Evolutionary conservation across 2,113 vertebrate species (phyloP).

Genomic region (Pygoscelis adeliae): DNA sequence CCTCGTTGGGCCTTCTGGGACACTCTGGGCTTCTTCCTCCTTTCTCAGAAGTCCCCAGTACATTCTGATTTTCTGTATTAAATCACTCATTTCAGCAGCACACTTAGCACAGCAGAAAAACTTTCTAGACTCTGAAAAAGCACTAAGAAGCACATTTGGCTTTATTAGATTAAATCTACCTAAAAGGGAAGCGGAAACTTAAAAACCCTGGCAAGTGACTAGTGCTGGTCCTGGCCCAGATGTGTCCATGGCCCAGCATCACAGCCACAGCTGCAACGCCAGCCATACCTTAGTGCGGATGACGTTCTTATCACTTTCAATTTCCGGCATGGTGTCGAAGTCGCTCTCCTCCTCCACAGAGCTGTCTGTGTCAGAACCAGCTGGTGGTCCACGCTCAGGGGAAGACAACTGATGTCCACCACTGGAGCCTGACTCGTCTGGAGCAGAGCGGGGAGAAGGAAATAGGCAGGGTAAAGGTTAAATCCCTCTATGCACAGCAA

Average conservation of each 20-base stretch:
- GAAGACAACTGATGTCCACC: slow-evolving; percentile 56
- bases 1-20: background rate
- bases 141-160: background rate
- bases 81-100: background rate
- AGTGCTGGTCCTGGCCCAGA: too few species aligned
- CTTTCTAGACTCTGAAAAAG: background rate
- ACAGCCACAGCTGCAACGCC: fast-evolving
- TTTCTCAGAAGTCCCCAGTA: background rate
- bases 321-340: slow-evolving; percentile 82
- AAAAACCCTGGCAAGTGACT: background rate
- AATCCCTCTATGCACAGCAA: background rate
- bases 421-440: slow-evolving; percentile 77
- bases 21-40: background rate
- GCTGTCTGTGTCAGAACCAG: slow-evolving; percentile 78
- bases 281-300: slow-evolving; percentile 78
- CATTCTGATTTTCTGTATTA: background rate
- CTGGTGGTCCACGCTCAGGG: background rate
- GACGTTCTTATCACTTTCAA: slow-evolving; percentile 81
- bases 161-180: background rate
- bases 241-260: background rate
- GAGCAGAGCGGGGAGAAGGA: background rate
- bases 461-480: background rate
- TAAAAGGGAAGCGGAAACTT: background rate
- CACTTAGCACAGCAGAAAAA: background rate
- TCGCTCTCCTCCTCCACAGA: slow-evolving; percentile 82